Conservation (phyloP, 2,888 invertebrate species). For the Scaptomyza tumidula region DNA sequence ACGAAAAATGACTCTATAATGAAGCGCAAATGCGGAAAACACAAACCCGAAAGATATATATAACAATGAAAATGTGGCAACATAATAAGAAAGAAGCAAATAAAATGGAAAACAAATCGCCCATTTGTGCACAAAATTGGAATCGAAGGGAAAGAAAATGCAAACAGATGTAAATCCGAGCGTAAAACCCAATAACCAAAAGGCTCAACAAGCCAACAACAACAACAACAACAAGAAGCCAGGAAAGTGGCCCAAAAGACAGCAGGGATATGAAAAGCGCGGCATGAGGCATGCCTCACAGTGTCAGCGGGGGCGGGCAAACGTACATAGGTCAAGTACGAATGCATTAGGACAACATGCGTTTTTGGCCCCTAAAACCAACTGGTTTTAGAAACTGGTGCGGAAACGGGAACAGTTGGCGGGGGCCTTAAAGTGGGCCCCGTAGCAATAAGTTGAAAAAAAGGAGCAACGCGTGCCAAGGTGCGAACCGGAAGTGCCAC, state of each 20-base stretch:
- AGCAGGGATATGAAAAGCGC: conserved; percentile 63
- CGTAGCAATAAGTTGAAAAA: conserved; percentile 17
- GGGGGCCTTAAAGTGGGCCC: conserved; percentile 41
- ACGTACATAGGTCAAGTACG: conserved; percentile 64
- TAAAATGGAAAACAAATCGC: conserved; percentile 69
- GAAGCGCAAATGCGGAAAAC: conserved; percentile 30
- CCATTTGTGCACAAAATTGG: conserved; percentile 52
- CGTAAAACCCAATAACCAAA: conserved; percentile 70
- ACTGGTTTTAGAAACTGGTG: conserved; percentile 25
- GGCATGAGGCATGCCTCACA: conserved; percentile 55
- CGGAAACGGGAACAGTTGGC: conserved; percentile 77
- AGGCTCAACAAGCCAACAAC: conserved; percentile 56
- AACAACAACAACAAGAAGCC: too few species aligned
- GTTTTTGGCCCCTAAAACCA: conserved; percentile 21
- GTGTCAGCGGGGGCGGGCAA: conserved; percentile 60
- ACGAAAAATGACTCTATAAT: conserved; percentile 30
- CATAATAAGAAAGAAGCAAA: too few species aligned
- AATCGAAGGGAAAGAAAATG: conserved; percentile 52
- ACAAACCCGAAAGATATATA: conserved; percentile 42
- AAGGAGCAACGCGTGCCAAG: conserved; percentile 70
- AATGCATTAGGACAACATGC: conserved; percentile 49
- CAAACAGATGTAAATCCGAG: conserved; percentile 79
- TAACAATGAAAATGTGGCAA: conserved; percentile 56
- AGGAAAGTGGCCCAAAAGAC: conserved; percentile 46
- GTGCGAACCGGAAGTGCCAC: conserved; percentile 65